phyloP scores from a whole-genome alignment of 1,140 invertebrate genomes.

The Drosophila sechellia region DNA sequence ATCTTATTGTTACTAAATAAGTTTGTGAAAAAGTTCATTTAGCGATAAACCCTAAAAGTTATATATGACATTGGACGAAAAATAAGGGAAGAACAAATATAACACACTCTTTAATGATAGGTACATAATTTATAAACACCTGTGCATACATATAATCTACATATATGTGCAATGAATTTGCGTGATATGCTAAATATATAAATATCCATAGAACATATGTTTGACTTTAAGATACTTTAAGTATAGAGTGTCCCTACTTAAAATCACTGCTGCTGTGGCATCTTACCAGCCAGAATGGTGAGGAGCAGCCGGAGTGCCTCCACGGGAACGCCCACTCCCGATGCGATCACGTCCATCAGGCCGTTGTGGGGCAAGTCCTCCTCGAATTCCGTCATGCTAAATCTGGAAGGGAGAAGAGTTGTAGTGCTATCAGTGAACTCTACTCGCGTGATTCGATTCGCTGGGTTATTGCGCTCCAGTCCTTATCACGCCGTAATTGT shows the following conservation, averaged over 20 bases:
- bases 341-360: slow-evolving; percentile 58
- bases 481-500: slow-evolving; percentile 36
- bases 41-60: too few species aligned
- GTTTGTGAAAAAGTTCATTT: too few species aligned
- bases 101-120: too few species aligned
- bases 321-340: slow-evolving; percentile 85
- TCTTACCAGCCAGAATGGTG: slow-evolving; percentile 88
- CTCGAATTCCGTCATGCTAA: slow-evolving; percentile 35
- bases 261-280: neutral
- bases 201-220: too few species aligned
- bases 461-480: slow-evolving; percentile 18
- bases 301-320: slow-evolving; percentile 89
- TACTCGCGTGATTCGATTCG: slow-evolving; percentile 24
- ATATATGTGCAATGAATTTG: neutral
- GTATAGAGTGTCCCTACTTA: neutral
- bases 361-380: slow-evolving; percentile 17
- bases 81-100: too few species aligned
- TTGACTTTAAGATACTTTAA: neutral
- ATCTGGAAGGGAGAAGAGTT: slow-evolving; percentile 28
- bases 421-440: slow-evolving; percentile 11
- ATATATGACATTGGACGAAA: too few species aligned
- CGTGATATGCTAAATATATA: too few species aligned
- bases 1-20: too few species aligned
- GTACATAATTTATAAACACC: slow-evolving; percentile 1
- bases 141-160: slow-evolving; percentile 3